Percentiles rank a stretch among this genome's conserved stretches.
Evolutionary conservation across 2,113 vertebrate species (phyloP).

Genomic region (Sinocyclocheilus rhinocerous): DNA sequence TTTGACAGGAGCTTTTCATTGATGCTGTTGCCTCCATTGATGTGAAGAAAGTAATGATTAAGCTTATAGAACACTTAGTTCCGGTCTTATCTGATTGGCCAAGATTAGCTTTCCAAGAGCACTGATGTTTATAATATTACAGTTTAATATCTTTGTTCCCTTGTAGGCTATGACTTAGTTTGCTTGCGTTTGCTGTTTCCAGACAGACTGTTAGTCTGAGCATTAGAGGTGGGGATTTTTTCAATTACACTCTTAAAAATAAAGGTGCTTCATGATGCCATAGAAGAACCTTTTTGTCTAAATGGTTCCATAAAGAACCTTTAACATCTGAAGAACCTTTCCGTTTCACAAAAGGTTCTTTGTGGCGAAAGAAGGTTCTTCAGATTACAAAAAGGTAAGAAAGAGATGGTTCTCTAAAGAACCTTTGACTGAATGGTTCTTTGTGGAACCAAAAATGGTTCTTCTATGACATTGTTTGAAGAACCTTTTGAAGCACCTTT

Average conservation of each 20-base stretch:
- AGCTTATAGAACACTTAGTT: slow-evolving; percentile 25
- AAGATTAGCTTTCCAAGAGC: slow-evolving; percentile 11
- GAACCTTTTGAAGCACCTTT: too few species aligned
- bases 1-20: slow-evolving; percentile 58
- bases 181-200: background rate
- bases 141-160: background rate
- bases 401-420: too few species aligned
- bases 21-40: slow-evolving; percentile 45
- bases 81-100: background rate
- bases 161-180: background rate
- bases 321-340: too few species aligned
- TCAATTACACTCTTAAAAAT: background rate
- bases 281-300: too few species aligned
- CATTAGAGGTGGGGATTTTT: background rate
- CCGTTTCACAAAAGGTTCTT: too few species aligned
- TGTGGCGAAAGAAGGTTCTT: too few species aligned
- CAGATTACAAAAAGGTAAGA: too few species aligned
- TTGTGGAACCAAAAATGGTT: too few species aligned
- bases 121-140: background rate
- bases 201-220: background rate
- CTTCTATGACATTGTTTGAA: too few species aligned
- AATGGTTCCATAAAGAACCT: too few species aligned
- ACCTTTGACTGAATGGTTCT: too few species aligned
- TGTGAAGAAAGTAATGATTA: slow-evolving; percentile 63
- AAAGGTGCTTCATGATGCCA: too few species aligned